These are phyloP conservation scores for Conger conger DNA, from an alignment of 2,113 vertebrate species.

Conservation along the genomic window DNA sequence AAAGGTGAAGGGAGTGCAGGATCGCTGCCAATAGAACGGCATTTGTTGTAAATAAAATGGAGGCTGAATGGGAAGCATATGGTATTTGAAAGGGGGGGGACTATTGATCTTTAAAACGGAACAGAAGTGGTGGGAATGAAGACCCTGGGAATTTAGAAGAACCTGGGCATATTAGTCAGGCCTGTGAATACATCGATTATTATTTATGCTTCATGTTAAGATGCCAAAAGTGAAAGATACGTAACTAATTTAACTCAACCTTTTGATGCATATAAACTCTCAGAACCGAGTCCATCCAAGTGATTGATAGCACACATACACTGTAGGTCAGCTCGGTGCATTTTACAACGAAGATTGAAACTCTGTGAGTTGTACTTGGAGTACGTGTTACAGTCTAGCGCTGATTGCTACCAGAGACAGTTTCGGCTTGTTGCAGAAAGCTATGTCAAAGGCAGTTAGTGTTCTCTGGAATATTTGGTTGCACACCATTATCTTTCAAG, in stretches of 20 bases:
- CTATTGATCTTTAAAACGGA: conserved; percentile 13
- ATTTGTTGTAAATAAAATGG: conserved; percentile 26
- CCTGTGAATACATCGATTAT: neutral
- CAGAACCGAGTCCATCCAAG: neutral
- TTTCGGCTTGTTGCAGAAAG: conserved; percentile 27
- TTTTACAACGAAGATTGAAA: conserved; percentile 32
- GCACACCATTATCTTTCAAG: neutral
- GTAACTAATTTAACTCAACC: neutral
- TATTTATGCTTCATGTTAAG: neutral
- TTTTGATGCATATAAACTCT: neutral
- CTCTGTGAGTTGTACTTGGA: conserved; percentile 46
- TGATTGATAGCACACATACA: neutral
- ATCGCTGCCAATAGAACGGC: conserved; percentile 57
- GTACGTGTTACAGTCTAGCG: conserved; percentile 50
- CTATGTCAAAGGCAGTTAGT: conserved; percentile 38
- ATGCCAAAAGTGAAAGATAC: neutral
- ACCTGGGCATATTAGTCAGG: neutral
- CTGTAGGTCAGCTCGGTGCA: neutral
- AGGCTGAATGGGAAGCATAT: conserved; percentile 28
- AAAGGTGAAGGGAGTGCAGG: conserved; percentile 60
- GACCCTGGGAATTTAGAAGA: neutral
- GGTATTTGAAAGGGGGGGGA: conserved; percentile 18
- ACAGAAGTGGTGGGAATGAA: conserved; percentile 7
- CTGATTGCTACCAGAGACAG: conserved; percentile 61
- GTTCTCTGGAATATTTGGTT: conserved; percentile 48